Evolutionary conservation across 2,888 invertebrate species (phyloP).

Genomic region (Aproaerema taeniolella): DNA sequence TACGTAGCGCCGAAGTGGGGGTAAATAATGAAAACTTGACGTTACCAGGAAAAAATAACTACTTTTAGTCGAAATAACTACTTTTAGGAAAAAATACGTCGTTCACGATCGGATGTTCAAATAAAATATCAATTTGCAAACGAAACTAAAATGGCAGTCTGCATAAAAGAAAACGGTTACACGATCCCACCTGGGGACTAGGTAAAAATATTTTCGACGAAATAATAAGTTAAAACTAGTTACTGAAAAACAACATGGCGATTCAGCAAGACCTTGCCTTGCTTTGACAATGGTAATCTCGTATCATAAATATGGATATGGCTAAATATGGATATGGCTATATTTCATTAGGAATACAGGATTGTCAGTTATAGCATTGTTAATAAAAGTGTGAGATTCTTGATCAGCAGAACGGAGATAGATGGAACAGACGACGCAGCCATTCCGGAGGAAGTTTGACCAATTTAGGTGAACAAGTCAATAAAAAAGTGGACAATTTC

Average conservation of each 20-base stretch:
- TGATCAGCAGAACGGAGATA: constrained; percentile 39
- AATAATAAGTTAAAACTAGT: neutral
- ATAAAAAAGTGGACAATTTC: too few relatives aligned
- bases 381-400: constrained; percentile 45
- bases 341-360: constrained; percentile 17
- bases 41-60: too few relatives aligned
- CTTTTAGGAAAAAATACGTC: too few relatives aligned
- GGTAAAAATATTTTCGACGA: neutral
- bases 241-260: constrained; percentile 2
- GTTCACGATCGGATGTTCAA: constrained; percentile 7
- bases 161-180: constrained; percentile 18
- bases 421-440: constrained; percentile 56
- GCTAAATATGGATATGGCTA: constrained; percentile 12
- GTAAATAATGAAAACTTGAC: too few relatives aligned
- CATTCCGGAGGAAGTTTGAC: too few relatives aligned
- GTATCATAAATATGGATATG: constrained; percentile 1
- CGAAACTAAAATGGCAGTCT: constrained; percentile 28
- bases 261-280: neutral
- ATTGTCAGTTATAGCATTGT: constrained; percentile 13
- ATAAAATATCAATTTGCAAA: constrained; percentile 1
- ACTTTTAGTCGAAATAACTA: too few relatives aligned
- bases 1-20: too few relatives aligned
- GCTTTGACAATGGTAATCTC: too few relatives aligned
- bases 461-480: too few relatives aligned
- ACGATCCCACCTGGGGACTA: too few relatives aligned